A percentile compares a stretch with the other conserved stretches of the same genome.
Evolutionary conservation across 2,888 invertebrate species (phyloP).

Genomic region (Adelognathus sp.): DNA sequence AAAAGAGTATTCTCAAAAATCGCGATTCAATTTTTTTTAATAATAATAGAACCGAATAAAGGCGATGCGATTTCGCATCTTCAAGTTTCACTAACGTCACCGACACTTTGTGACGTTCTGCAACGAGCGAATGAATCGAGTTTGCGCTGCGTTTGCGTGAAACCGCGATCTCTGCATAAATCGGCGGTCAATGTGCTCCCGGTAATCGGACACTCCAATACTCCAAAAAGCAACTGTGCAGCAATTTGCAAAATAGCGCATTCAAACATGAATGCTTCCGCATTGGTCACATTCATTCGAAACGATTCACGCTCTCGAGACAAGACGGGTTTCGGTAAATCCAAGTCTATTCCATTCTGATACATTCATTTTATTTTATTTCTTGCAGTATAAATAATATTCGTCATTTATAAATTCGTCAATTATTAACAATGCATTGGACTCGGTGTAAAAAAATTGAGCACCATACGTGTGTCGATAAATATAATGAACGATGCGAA

Average conservation of each 20-base stretch:
- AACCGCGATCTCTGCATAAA: not conserved
- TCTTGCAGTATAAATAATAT: slow-evolving; percentile 78
- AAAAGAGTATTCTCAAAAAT: too few species aligned
- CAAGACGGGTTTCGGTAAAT: not conserved
- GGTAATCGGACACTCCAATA: not conserved
- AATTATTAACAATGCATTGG: slow-evolving; percentile 31
- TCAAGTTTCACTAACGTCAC: not conserved
- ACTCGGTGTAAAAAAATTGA: slow-evolving; percentile 33
- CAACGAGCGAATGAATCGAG: not conserved
- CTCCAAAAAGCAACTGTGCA: not conserved
- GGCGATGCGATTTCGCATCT: not conserved
- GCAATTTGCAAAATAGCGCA: not conserved
- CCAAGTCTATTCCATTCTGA: slow-evolving; percentile 61
- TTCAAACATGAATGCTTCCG: not conserved
- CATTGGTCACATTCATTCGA: not conserved
- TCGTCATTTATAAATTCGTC: slow-evolving; percentile 73
- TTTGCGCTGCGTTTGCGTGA: not conserved
- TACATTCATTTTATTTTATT: slow-evolving; percentile 71
- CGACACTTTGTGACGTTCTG: not conserved
- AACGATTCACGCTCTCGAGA: too few species aligned
- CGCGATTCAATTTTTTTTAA: too few species aligned
- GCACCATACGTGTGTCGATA: slow-evolving; percentile 20
- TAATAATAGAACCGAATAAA: not conserved
- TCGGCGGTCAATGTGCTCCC: not conserved
- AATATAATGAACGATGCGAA: slow-evolving; percentile 16